phyloP scores from a whole-genome alignment of 2,797 vertebrate species.

The Acanthiza pusilla region DNA sequence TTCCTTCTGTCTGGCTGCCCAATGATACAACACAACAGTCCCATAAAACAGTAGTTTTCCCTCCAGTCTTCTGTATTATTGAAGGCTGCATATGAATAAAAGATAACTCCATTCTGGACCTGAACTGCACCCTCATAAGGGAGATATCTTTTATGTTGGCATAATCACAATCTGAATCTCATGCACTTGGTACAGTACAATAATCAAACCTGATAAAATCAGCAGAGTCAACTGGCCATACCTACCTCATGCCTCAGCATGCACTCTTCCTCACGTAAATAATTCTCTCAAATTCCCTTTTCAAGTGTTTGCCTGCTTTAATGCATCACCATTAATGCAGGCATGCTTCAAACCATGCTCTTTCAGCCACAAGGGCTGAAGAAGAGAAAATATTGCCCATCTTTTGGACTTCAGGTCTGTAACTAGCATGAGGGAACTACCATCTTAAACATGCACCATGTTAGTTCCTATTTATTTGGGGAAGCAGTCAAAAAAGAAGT shows the following conservation, averaged over 20 bases:
- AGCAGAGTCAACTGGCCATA: background rate
- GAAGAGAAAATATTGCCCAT: background rate
- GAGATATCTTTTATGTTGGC: background rate
- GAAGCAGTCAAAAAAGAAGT: background rate
- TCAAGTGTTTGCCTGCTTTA: background rate
- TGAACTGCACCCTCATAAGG: background rate
- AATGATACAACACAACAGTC: background rate
- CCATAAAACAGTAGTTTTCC: background rate
- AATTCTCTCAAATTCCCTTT: background rate
- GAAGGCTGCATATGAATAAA: background rate
- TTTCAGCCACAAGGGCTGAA: accelerated
- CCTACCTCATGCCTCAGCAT: background rate
- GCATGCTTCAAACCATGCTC: background rate
- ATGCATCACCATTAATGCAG: background rate
- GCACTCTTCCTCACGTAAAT: background rate
- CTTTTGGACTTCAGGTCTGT: background rate
- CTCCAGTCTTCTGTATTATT: background rate
- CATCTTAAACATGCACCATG: background rate
- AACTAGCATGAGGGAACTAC: background rate
- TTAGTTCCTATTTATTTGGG: background rate
- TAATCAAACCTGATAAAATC: background rate
- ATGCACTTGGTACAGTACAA: background rate
- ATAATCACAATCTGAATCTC: background rate
- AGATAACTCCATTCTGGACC: background rate
- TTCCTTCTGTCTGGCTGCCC: background rate